Percentiles rank a stretch among this genome's conserved stretches.
Conservation (phyloP, 2,888 invertebrate genomes). For the Platycheirus albimanus region DNA sequence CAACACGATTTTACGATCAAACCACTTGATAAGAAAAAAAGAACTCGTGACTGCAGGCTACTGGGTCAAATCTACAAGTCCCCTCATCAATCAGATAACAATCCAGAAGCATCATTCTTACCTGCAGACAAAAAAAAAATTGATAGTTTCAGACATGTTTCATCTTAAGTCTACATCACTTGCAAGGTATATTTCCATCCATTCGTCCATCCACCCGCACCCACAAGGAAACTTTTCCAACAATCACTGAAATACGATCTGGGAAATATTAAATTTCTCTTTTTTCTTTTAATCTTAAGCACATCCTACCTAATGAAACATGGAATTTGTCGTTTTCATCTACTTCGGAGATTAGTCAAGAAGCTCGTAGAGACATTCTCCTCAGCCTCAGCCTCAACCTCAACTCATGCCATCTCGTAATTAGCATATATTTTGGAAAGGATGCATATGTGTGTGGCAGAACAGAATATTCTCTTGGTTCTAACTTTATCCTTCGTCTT, state of each 20-base stretch:
- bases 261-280: constrained; percentile 18
- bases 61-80: constrained; percentile 28
- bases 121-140: constrained; percentile 16
- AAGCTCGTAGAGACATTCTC: constrained; percentile 18
- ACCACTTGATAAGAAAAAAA: neutral
- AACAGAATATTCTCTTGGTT: neutral
- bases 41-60: neutral
- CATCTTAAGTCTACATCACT: neutral
- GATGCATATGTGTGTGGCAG: constrained; percentile 29
- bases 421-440: constrained; percentile 40
- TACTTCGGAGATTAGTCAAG: constrained; percentile 45
- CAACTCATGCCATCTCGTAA: constrained; percentile 8
- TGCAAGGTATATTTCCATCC: neutral
- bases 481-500: neutral
- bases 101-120: neutral
- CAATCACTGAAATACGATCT: constrained; percentile 49
- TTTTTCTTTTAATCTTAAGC: constrained; percentile 14
- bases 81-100: constrained; percentile 25
- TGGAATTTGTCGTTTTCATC: constrained; percentile 39
- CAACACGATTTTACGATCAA: constrained; percentile 14
- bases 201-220: neutral
- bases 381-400: too few relatives aligned
- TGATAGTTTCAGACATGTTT: constrained; percentile 8
- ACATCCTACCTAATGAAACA: constrained; percentile 32
- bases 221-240: constrained; percentile 28